Conservation (phyloP, 2,797 vertebrate species). For the Anisognathus igniventris region DNA sequence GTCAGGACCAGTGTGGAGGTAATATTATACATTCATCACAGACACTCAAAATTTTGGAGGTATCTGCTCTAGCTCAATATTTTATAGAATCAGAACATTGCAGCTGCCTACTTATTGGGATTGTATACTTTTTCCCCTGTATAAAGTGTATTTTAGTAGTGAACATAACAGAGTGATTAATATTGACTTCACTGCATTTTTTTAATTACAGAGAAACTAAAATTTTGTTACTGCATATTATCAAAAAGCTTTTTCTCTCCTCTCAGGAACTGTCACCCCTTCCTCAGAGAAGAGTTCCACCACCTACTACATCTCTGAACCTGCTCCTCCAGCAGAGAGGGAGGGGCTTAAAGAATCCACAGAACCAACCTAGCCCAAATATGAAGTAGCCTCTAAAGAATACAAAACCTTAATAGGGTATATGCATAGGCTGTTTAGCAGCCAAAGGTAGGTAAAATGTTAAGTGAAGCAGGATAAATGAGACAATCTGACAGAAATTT, state of each 20-base stretch:
- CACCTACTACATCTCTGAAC: background rate
- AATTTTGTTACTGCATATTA: background rate
- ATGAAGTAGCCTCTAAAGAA: background rate
- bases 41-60: background rate
- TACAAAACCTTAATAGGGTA: rapidly evolving
- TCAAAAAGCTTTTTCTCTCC: background rate
- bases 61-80: background rate
- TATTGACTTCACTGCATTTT: background rate
- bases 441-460: background rate
- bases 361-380: background rate
- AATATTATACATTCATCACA: background rate
- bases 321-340: background rate
- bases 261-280: background rate
- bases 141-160: background rate
- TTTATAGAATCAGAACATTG: background rate
- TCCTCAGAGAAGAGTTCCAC: background rate
- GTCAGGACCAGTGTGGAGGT: background rate
- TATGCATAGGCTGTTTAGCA: background rate
- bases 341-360: background rate
- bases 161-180: background rate
- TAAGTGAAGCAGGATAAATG: background rate
- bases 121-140: background rate
- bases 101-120: background rate
- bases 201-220: background rate
- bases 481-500: background rate